Conservation (phyloP, 2,113 vertebrate genomes). For the Brachyhypopomus gauderio region DNA sequence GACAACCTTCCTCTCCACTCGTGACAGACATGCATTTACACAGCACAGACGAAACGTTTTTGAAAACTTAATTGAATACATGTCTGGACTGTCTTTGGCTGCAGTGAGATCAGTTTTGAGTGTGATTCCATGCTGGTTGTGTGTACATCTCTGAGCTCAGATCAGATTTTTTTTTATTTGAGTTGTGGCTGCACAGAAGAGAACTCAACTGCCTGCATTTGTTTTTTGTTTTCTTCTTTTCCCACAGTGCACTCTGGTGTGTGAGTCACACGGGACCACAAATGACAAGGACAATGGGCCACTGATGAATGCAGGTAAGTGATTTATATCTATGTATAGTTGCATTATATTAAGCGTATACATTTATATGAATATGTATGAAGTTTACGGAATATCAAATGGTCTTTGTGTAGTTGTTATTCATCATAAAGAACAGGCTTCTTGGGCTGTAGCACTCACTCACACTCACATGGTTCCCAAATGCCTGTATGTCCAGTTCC, state of each 20-base stretch:
- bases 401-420: not conserved
- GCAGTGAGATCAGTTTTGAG: constrained; percentile 18
- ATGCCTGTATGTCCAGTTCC: not conserved
- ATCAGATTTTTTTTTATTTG: not conserved
- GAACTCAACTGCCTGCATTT: not conserved
- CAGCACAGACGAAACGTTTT: not conserved
- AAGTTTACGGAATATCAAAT: too few species aligned
- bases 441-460: not conserved
- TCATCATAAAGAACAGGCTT: not conserved
- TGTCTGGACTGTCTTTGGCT: not conserved
- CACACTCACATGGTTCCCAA: too few species aligned
- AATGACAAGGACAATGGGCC: constrained; percentile 80
- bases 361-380: too few species aligned
- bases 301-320: constrained; percentile 87
- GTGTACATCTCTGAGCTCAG: not conserved
- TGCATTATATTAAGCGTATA: too few species aligned
- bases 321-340: not conserved
- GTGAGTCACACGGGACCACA: constrained; percentile 78
- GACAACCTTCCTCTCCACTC: not conserved
- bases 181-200: not conserved
- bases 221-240: constrained; percentile 37
- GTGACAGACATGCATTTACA: constrained; percentile 17
- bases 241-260: constrained; percentile 85
- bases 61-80: constrained; percentile 28
- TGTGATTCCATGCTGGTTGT: not conserved